These are phyloP conservation scores for Sardina pilchardus DNA, from an alignment of 2,113 vertebrate genomes.

Conservation along the genomic window DNA sequence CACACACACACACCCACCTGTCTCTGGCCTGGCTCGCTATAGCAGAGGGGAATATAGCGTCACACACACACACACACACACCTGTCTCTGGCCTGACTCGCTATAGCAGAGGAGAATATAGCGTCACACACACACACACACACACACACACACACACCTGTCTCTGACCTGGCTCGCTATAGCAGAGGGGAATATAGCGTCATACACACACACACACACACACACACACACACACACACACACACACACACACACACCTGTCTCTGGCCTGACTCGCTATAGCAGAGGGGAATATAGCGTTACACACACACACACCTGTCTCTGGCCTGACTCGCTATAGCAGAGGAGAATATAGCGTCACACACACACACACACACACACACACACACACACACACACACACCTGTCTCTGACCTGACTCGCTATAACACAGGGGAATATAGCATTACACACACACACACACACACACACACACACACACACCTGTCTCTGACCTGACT, in stretches of 20 bases:
- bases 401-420: not conserved
- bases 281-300: too few relatives aligned
- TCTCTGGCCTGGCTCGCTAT: not conserved
- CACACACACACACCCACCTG: too few relatives aligned
- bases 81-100: not conserved
- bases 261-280: too few relatives aligned
- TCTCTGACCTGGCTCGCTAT: slow-evolving; percentile 97
- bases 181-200: slow-evolving; percentile 37
- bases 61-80: too few relatives aligned
- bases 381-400: not conserved
- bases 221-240: slow-evolving; percentile 18
- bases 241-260: too few relatives aligned
- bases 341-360: slow-evolving; percentile 17
- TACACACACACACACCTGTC: slow-evolving; percentile 64
- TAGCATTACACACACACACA: too few relatives aligned
- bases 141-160: slow-evolving; percentile 19
- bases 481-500: too few relatives aligned
- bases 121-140: too few relatives aligned
- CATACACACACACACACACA: slow-evolving; percentile 13
- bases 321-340: slow-evolving; percentile 93
- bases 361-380: slow-evolving; percentile 24
- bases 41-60: too few relatives aligned
- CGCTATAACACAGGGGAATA: too few relatives aligned
- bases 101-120: too few relatives aligned
- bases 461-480: too few relatives aligned